phyloP scores from a whole-genome alignment of 2,113 vertebrate species.

The Ictalurus punctatus region DNA sequence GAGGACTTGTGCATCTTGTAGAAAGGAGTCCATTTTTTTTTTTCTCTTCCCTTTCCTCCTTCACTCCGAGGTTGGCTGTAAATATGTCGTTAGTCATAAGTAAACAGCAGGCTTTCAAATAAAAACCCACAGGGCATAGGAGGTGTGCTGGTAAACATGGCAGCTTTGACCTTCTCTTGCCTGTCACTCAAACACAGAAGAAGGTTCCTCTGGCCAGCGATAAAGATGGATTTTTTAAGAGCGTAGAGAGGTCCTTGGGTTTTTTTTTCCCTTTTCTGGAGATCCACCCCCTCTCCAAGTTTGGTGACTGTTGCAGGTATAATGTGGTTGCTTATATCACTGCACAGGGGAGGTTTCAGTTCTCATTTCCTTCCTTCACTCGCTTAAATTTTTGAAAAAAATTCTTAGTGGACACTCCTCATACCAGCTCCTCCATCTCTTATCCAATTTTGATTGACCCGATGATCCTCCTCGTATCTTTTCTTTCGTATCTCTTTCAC shows the following conservation, averaged over 20 bases:
- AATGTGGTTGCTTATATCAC: background rate
- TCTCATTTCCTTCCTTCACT: background rate
- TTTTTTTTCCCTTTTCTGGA: background rate
- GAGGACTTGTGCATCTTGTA: conserved; percentile 63
- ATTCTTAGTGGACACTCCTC: background rate
- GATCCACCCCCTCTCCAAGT: background rate
- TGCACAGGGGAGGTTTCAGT: background rate
- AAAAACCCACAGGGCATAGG: background rate
- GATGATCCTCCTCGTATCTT: background rate
- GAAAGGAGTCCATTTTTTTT: conserved; percentile 41
- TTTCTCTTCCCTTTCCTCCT: background rate
- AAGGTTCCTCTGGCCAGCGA: background rate
- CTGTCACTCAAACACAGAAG: background rate
- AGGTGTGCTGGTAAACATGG: conserved; percentile 12
- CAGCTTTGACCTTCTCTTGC: background rate
- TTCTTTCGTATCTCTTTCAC: background rate
- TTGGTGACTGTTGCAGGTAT: background rate
- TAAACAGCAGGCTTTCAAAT: background rate
- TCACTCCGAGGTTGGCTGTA: conserved; percentile 30
- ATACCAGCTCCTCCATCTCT: background rate
- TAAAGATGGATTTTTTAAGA: background rate
- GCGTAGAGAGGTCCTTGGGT: background rate
- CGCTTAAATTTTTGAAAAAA: too few relatives aligned
- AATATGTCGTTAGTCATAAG: conserved; percentile 51
- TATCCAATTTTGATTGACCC: background rate